Base-by-base conservation (phyloP, 2,888 invertebrate genomes). In the Stenolophus ochropezus region DNA sequence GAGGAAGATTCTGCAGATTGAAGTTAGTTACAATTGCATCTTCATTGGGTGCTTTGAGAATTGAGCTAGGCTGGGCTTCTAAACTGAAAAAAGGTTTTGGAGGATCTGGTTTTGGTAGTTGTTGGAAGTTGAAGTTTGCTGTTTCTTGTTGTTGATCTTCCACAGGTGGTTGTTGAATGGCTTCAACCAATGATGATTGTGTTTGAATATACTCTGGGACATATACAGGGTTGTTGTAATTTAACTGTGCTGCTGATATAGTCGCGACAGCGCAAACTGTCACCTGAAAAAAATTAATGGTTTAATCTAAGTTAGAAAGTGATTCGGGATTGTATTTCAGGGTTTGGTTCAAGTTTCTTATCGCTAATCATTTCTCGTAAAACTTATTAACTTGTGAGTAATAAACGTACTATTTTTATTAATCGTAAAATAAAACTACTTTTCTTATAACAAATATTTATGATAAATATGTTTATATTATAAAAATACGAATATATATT, bases 81-180 rank as follows among this genome's bases (percentile, higher is more conserved):
- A 86, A 85, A n/a, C 85, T 85, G 83, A 85, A 86, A 84, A 89
- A 89, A 2, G 87, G 87, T n/a, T 83, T 83, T 6, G 87, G 84
- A 6, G 84, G 76, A 78, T 87, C 87, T 51, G 85, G 83, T 73
- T 84, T 85, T 1, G 89, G 89, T 14, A 89, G 81, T 82, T 88
- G 85, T 61, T 75, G 75, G 16, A 58, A 21, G 73, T 80, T 80
- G 6, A 73, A 61, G 78, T 58, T 8, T 83, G 84, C 47, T 80
- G 81, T 6, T 16, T 79, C 76, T 4, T 69, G 79, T 80, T 73
- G n/a, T 58, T 51, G 51, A 47, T 83, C 82, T 71, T 83, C 82
- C 69, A 53, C 83, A 81, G 83, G 81, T 27, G 81, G 81, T 27
- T 65, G 79, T 78, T 82, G 73, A n/a, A 61, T 61, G 16, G 76